These are phyloP conservation scores for Antheraea pernyi DNA, from an alignment of 1,140 invertebrate genomes.

Conservation along the genomic window DNA sequence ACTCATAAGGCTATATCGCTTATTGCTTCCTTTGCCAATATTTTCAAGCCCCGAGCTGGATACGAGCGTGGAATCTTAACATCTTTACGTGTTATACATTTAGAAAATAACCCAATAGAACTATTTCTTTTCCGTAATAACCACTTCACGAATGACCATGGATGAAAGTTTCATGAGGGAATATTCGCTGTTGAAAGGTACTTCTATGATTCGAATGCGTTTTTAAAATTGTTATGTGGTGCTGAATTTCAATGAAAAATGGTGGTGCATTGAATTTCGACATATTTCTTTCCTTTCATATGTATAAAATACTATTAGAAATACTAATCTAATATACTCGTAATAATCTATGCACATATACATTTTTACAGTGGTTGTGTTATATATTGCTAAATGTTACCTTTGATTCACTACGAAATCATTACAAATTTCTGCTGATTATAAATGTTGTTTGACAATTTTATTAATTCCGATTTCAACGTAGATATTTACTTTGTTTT, in stretches of 20 bases:
- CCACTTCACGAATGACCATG: not conserved
- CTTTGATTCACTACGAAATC: no score
- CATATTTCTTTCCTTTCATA: not conserved
- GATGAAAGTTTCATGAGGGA: slow-evolving; percentile 1
- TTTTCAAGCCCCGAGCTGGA: slow-evolving; percentile 38
- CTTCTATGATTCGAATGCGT: not conserved
- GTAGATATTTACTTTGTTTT: no score
- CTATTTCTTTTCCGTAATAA: slow-evolving; percentile 1
- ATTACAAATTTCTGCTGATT: no score
- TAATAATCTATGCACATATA: no score
- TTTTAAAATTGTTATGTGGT: not conserved
- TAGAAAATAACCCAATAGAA: slow-evolving; percentile 22
- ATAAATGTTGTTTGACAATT: no score
- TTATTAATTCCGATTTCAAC: no score
- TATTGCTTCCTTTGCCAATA: slow-evolving; percentile 44
- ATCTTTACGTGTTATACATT: slow-evolving; percentile 27
- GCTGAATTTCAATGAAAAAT: not conserved
- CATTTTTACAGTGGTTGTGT: no score
- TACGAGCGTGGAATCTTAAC: slow-evolving; percentile 39
- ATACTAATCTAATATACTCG: no score
- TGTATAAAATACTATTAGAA: no score
- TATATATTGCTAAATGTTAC: no score
- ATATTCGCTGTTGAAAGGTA: not conserved
- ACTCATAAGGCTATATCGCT: slow-evolving; percentile 38
- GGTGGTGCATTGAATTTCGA: not conserved